A percentile compares a stretch with the other conserved stretches of the same genome.
Conservation (phyloP, 2,797 vertebrate species). For the Phataginus tricuspis region DNA sequence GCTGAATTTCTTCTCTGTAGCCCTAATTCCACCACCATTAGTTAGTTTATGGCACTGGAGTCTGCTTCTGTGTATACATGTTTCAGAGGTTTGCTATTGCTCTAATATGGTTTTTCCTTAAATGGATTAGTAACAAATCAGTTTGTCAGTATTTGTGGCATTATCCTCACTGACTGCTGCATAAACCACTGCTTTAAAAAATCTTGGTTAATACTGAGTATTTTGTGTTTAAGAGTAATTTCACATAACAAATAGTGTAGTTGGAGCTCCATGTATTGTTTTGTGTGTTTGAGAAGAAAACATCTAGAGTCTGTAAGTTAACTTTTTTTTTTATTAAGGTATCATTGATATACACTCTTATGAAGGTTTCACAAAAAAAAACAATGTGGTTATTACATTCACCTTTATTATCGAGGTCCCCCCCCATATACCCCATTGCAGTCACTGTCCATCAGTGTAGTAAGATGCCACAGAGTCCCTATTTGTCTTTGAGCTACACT, state of each 20-base stretch:
- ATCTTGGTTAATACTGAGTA: background rate
- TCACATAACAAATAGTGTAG: background rate
- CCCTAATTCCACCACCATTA: background rate
- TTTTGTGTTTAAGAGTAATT: constrained; percentile 36
- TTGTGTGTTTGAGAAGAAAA: constrained; percentile 38
- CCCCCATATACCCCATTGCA: too few relatives aligned
- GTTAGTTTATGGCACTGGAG: background rate
- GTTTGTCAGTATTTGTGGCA: background rate
- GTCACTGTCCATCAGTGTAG: too few relatives aligned
- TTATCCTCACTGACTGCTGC: background rate
- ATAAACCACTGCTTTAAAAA: constrained; percentile 2
- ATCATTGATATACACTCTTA: too few relatives aligned
- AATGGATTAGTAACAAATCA: constrained; percentile 29
- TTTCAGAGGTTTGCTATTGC: background rate
- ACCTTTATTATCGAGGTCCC: too few relatives aligned
- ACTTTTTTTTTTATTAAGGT: too few relatives aligned
- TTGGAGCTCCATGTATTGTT: constrained; percentile 1
- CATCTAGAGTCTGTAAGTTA: background rate
- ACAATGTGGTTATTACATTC: too few relatives aligned
- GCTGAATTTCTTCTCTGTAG: background rate
- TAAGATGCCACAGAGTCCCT: too few relatives aligned
- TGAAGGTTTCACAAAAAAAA: too few relatives aligned
- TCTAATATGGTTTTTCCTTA: constrained; percentile 9
- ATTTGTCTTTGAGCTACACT: too few relatives aligned
- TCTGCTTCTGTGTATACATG: background rate